A percentile compares a stretch with the other conserved stretches of the same genome.
Evolutionary conservation across 2,888 invertebrate genomes (phyloP).

Genomic region (Plutella xylostella): DNA sequence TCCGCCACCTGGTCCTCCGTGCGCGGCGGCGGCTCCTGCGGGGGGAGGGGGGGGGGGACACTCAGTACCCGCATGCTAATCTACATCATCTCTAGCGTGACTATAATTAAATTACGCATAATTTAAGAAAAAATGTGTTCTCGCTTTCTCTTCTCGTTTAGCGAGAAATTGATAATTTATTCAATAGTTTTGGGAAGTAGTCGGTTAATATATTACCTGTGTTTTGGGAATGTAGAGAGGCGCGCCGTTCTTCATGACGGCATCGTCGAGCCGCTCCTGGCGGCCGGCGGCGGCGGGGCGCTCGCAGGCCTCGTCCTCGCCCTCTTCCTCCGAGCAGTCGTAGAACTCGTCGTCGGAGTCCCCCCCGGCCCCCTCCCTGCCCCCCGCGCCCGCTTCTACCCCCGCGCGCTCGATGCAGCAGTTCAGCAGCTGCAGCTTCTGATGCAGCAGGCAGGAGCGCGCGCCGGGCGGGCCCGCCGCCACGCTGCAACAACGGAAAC

Average conservation of each 20-base stretch:
- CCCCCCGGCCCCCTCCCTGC: conserved; percentile 33
- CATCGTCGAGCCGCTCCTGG: conserved; percentile 41
- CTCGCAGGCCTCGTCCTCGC: conserved; percentile 50
- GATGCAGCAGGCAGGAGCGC: conserved; percentile 90
- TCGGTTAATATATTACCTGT: conserved; percentile 39
- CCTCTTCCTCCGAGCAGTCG: conserved; percentile 76
- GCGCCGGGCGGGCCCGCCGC: conserved; percentile 87
- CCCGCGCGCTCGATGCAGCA: conserved; percentile 77
- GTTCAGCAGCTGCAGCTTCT: conserved; percentile 92
- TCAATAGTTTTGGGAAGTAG: background rate
- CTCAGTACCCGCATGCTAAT: no score
- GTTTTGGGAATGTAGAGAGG: conserved; percentile 55
- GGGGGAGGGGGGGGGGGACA: no score
- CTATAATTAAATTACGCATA: background rate
- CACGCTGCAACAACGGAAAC: conserved; percentile 70
- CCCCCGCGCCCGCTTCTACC: conserved; percentile 54
- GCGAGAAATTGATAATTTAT: no score
- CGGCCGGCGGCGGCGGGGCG: conserved; percentile 54
- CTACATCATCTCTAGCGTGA: background rate
- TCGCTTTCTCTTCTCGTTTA: background rate
- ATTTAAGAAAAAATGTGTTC: background rate
- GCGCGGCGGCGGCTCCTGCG: conserved; percentile 92
- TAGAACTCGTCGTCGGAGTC: conserved; percentile 80
- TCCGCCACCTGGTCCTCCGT: conserved; percentile 97
- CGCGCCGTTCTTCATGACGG: conserved; percentile 48